Percentiles rank a stretch among this genome's conserved stretches.
Evolutionary conservation across 37 sponge, comb jelly and placozoan genomes (phyloP).

Genomic region (Hormiphora californensis): DNA sequence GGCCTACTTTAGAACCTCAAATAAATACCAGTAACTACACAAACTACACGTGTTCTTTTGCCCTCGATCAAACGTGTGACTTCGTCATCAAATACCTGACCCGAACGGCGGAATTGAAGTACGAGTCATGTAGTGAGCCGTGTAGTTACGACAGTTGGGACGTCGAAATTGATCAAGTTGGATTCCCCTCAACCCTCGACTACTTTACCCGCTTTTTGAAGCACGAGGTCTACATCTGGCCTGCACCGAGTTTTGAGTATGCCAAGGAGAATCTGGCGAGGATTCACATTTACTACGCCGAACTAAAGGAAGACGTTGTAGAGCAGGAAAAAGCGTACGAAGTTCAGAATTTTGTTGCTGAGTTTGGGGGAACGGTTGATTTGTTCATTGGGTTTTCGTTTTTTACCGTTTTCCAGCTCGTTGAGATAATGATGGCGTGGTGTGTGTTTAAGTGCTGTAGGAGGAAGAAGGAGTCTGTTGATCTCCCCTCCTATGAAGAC

Average conservation of each 20-base stretch:
- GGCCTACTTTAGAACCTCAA: no score
- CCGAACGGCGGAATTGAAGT: neutral
- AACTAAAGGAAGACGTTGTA: neutral
- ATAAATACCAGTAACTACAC: no score
- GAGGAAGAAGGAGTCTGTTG: no score
- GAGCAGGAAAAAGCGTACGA: conserved; percentile 31
- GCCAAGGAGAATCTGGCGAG: conserved; percentile 2
- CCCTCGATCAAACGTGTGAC: no score
- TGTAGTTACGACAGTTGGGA: conserved; percentile 14
- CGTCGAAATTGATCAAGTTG: neutral
- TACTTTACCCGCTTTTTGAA: conserved; percentile 5
- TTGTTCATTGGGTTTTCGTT: conserved; percentile 47
- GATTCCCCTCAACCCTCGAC: neutral
- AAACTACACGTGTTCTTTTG: no score
- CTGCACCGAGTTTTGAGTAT: neutral
- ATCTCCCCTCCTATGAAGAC: no score
- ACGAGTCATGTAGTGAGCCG: conserved; percentile 16
- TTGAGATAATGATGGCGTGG: neutral
- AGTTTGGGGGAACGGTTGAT: conserved; percentile 51
- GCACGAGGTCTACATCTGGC: neutral
- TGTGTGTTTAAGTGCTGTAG: neutral
- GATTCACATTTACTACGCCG: conserved; percentile 33
- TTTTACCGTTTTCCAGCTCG: conserved; percentile 28
- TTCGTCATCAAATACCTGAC: no score
- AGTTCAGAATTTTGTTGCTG: conserved; percentile 27